Evolutionary conservation across 2,113 vertebrate species (phyloP).

Genomic region (Castor canadensis): DNA sequence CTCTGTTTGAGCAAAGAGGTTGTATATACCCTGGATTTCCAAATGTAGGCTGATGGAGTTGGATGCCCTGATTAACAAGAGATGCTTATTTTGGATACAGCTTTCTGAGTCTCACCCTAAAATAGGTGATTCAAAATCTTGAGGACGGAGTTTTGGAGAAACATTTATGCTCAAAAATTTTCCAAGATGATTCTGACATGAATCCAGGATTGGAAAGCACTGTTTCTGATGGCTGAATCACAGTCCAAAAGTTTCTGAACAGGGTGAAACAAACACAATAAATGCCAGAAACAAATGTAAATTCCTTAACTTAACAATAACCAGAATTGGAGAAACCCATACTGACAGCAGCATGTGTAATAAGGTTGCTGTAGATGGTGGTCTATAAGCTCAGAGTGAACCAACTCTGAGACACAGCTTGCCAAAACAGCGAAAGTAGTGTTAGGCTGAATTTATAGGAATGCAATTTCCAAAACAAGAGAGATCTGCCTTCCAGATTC

Average conservation of each 20-base stretch:
- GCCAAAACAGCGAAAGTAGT: accelerated
- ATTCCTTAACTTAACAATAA: background rate
- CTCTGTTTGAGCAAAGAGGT: background rate
- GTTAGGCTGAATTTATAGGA: background rate
- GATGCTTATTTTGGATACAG: background rate
- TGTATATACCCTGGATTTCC: background rate
- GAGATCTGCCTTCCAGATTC: background rate
- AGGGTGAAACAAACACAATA: background rate
- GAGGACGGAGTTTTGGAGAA: background rate
- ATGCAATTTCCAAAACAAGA: background rate
- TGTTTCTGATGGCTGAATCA: constrained; percentile 54
- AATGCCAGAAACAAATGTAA: constrained; percentile 51
- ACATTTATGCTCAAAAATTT: constrained; percentile 23
- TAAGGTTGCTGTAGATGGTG: background rate
- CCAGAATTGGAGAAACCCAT: background rate
- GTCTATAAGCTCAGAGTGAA: background rate
- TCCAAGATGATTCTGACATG: constrained; percentile 44
- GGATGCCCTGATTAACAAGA: background rate
- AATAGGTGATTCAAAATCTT: constrained; percentile 37
- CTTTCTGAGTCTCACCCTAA: background rate
- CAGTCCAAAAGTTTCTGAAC: constrained; percentile 24
- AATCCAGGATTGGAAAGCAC: constrained; percentile 52
- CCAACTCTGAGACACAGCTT: background rate
- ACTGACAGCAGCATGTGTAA: background rate
- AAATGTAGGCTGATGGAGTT: background rate